Conservation (phyloP, 2,797 vertebrate genomes). For the Sebastolobus alascanus region DNA sequence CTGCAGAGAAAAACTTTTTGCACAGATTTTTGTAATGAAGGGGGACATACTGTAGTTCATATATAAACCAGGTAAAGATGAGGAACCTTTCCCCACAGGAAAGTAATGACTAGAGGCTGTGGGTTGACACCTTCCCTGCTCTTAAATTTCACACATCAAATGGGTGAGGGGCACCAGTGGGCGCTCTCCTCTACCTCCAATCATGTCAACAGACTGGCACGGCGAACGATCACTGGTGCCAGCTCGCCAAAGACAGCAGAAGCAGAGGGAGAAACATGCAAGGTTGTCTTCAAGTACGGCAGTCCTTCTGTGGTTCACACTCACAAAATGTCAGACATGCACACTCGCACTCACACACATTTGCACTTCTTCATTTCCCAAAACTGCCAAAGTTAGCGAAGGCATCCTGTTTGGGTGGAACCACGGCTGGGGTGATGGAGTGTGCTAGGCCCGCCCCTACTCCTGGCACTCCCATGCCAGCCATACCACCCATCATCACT, state of each 20-base stretch:
- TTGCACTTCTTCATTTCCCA: slow-evolving; percentile 89
- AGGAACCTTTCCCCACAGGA: slow-evolving; percentile 22
- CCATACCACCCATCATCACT: slow-evolving; percentile 82
- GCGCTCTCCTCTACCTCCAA: neutral
- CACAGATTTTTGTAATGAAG: slow-evolving; percentile 20
- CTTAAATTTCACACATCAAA: slow-evolving; percentile 28
- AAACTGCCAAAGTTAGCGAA: slow-evolving; percentile 99
- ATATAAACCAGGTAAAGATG: slow-evolving; percentile 35
- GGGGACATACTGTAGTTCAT: slow-evolving; percentile 11
- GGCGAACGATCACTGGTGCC: slow-evolving; percentile 34
- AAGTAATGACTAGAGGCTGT: slow-evolving; percentile 40
- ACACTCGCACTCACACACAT: slow-evolving; percentile 13
- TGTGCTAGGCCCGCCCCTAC: slow-evolving; percentile 82
- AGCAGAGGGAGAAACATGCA: slow-evolving; percentile 74
- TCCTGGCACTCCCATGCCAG: slow-evolving; percentile 87
- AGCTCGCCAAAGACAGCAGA: slow-evolving; percentile 45
- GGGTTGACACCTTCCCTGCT: slow-evolving; percentile 36
- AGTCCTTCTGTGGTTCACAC: slow-evolving; percentile 58
- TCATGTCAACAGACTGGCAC: slow-evolving; percentile 7
- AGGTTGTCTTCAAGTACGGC: slow-evolving; percentile 69
- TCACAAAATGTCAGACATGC: slow-evolving; percentile 44
- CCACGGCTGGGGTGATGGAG: slow-evolving; percentile 80
- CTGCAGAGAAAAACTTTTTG: slow-evolving; percentile 20
- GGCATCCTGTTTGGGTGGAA: slow-evolving; percentile 98
- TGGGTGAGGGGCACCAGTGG: slow-evolving; percentile 15